Evolutionary conservation across 2,888 invertebrate species (phyloP).

Genomic region (Acleris cristana): DNA sequence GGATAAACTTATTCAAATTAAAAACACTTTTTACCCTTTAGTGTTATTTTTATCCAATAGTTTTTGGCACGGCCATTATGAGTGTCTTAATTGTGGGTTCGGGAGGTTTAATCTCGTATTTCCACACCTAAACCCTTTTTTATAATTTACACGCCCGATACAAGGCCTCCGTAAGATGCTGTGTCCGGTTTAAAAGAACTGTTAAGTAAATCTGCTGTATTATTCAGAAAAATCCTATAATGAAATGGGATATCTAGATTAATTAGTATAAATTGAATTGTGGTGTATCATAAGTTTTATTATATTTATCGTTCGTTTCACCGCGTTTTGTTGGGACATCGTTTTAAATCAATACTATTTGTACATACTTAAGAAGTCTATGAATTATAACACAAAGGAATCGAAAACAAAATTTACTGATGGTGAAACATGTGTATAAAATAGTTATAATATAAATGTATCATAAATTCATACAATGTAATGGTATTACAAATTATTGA

Average conservation of each 20-base stretch:
- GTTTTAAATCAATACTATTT: conserved; percentile 34
- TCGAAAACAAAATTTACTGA: conserved; percentile 49
- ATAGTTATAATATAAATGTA: conserved; percentile 59
- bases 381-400: conserved; percentile 41
- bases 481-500: conserved; percentile 64
- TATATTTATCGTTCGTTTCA: conserved; percentile 31
- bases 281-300: conserved; percentile 31
- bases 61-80: too few relatives aligned
- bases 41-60: too few relatives aligned
- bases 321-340: conserved; percentile 28
- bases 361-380: conserved; percentile 35
- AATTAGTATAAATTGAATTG: conserved; percentile 30
- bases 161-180: neutral
- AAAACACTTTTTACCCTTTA: too few relatives aligned
- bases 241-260: conserved; percentile 25
- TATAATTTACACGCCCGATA: neutral
- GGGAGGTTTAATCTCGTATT: too few relatives aligned
- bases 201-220: neutral
- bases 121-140: too few relatives aligned
- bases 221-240: neutral
- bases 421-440: conserved; percentile 58
- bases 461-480: conserved; percentile 59
- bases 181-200: conserved; percentile 9
- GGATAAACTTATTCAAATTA: too few relatives aligned
- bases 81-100: too few relatives aligned